A percentile compares a stretch with the other conserved stretches of the same genome.
These are phyloP conservation scores for Idaea dimidiata DNA, from an alignment of 2,888 invertebrate species.

Conservation along the genomic window DNA sequence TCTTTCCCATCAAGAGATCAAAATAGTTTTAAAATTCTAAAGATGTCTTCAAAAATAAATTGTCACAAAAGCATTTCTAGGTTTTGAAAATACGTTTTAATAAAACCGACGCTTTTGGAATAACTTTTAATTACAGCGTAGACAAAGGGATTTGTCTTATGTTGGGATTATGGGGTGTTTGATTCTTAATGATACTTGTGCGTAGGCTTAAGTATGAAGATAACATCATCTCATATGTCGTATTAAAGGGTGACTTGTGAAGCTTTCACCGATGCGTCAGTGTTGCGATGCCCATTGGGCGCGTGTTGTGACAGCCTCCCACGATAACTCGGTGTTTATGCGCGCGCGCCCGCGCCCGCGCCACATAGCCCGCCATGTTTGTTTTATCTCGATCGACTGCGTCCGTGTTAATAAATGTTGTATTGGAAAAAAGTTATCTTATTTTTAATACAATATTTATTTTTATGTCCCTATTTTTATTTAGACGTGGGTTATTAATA, in stretches of 20 bases:
- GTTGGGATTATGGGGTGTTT: constrained; percentile 20
- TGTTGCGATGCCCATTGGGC: constrained; percentile 55
- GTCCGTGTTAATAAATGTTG: constrained; percentile 77
- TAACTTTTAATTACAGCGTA: background rate
- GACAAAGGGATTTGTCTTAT: background rate
- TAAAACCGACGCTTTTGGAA: background rate
- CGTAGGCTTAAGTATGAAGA: constrained; percentile 69
- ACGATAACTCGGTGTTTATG: constrained; percentile 76
- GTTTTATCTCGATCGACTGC: constrained; percentile 78
- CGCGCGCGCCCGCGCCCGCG: constrained; percentile 59
- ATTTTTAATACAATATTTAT: constrained; percentile 57
- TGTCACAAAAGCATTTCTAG: background rate
- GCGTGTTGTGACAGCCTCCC: constrained; percentile 80
- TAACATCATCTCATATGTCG: constrained; percentile 63
- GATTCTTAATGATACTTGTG: constrained; percentile 51
- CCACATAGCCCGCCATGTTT: constrained; percentile 73
- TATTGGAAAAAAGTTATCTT: constrained; percentile 62
- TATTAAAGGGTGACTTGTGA: constrained; percentile 62
- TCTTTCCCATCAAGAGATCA: constrained; percentile 27
- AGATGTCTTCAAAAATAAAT: background rate
- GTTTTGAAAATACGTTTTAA: background rate
- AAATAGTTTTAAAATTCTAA: constrained; percentile 2
- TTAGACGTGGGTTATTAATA: constrained; percentile 78
- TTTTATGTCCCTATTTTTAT: constrained; percentile 71
- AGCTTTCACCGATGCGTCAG: constrained; percentile 75